Conservation (phyloP, 2,113 vertebrate genomes). For the Azemiops feae region DNA sequence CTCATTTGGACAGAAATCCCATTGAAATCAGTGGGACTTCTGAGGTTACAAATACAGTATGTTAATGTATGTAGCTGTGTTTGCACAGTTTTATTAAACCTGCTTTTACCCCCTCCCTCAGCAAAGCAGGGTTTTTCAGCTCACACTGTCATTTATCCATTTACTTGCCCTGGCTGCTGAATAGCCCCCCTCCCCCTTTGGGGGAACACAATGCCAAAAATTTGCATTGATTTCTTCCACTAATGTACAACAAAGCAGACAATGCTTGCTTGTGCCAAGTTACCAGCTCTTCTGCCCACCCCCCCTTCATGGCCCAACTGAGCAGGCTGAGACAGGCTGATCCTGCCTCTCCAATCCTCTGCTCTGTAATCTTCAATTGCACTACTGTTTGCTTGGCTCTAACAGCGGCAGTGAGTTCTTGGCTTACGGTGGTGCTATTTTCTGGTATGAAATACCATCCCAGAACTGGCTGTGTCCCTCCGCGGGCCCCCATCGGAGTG, state of each 20-base stretch:
- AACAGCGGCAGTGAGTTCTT: not conserved
- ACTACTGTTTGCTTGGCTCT: not conserved
- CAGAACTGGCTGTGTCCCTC: not conserved
- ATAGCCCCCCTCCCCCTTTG: not conserved
- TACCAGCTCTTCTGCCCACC: not conserved
- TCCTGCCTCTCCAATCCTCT: not conserved
- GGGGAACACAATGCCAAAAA: not conserved
- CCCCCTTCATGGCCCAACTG: not conserved
- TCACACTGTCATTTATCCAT: not conserved
- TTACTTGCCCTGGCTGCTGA: not conserved
- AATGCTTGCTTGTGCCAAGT: constrained; percentile 28
- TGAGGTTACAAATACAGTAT: not conserved
- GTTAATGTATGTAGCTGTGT: not conserved
- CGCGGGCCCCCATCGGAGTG: not conserved
- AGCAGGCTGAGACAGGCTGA: not conserved
- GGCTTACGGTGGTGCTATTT: not conserved
- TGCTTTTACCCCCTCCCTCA: not conserved
- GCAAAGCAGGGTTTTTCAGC: not conserved
- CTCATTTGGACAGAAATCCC: not conserved
- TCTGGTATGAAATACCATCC: not conserved
- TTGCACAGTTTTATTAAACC: not conserved
- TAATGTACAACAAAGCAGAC: constrained; percentile 1
- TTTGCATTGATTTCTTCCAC: not conserved
- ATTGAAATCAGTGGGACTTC: not conserved
- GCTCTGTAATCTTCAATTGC: not conserved